phyloP scores from a whole-genome alignment of 2,113 vertebrate species.

The Catharus bicknelli region DNA sequence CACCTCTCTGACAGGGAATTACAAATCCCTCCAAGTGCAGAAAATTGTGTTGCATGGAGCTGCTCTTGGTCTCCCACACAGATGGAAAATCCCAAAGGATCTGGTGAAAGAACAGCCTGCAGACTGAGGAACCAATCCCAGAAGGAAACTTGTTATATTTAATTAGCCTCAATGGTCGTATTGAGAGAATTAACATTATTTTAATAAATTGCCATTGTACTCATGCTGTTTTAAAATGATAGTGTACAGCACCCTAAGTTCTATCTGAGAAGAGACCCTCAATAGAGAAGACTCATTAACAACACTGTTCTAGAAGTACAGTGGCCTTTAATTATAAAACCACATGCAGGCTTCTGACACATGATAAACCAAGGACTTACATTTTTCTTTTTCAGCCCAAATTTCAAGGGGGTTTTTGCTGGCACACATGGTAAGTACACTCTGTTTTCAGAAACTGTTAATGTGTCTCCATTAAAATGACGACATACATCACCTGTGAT shows the following conservation, averaged over 20 bases:
- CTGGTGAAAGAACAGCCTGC: constrained; percentile 13
- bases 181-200: constrained; percentile 47
- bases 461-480: not conserved
- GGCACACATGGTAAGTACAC: not conserved
- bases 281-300: not conserved
- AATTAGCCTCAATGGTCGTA: constrained; percentile 30
- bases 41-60: not conserved
- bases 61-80: constrained; percentile 29
- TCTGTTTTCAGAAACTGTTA: not conserved
- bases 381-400: not conserved
- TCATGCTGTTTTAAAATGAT: constrained; percentile 10
- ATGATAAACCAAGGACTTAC: not conserved
- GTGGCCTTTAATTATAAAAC: constrained; percentile 35
- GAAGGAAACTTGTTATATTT: constrained; percentile 49
- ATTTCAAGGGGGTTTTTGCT: not conserved
- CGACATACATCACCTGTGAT: not conserved
- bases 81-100: constrained; percentile 36
- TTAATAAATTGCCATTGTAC: constrained; percentile 50
- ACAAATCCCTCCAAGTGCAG: not conserved
- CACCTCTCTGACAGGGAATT: constrained; percentile 39
- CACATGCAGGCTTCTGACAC: not conserved
- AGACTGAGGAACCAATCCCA: constrained; percentile 38
- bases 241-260: constrained; percentile 30
- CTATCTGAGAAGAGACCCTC: not conserved
- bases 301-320: not conserved